Evolutionary conservation across 1,140 invertebrate species (phyloP), one percentile per base, ranked within the genome.

Genomic region (Drosophila punjabiensis): DNA sequence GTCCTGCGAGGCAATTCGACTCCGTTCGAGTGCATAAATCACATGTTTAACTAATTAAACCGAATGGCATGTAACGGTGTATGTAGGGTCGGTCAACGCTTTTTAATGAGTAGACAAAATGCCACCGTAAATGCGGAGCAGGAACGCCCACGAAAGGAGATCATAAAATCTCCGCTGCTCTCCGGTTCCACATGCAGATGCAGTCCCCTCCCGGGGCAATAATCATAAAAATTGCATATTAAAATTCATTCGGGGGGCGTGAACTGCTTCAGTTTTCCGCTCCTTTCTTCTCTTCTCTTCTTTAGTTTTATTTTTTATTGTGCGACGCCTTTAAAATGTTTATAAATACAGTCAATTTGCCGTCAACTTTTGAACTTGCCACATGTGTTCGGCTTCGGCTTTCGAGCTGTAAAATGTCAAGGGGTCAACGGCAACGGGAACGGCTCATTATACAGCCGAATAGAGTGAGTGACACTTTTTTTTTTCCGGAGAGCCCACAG

Each of bases 261-360:
- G 62, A 48, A 32, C 69, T 37, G 68, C 37, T 59, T 80, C 66
- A 30, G 66, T 65, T 79, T 60, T 61, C 67, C 24, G 43, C 43
- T 39, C 43, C 30, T 37, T 24, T 18, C 28, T 35, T 20, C 52
- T 18, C n/a, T 1, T 47, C 55, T 43, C 33, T 56, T 39, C 30
- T 43, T 62, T 7, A 24, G 1, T 24, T 24, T 24, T 24, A 24
- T 24, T 73, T 77, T 69, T 79, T 79, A 76, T 79, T 80, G 41
- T 65, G 84, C 73, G 61, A 53, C 47, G 78, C 69, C 70, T 76
- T 79, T 74, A 74, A 88, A 89, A 80, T 90, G 86, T 90, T 90
- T 90, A 90, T 91, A 90, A 91, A 90, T 90, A 87, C 79, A 90
- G 86, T 86, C 86, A 90, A 90, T 90, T 90, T 90, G 79, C 79